phyloP scores from a whole-genome alignment of 2,888 invertebrate species.

The Ceraclea dissimilis region DNA sequence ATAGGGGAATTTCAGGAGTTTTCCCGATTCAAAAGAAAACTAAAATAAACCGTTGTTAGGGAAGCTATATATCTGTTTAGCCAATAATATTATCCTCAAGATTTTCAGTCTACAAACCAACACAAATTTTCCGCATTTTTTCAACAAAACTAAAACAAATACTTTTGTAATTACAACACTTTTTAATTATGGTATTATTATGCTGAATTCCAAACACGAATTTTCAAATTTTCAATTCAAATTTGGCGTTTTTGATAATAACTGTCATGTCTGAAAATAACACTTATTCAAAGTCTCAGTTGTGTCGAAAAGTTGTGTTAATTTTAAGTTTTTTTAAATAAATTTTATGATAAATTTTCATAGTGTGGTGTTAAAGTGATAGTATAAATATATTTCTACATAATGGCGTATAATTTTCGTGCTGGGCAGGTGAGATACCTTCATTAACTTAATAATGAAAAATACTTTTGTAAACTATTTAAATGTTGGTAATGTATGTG shows the following conservation, averaged over 20 bases:
- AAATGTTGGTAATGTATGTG: too few relatives aligned
- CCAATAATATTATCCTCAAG: slow-evolving; percentile 8
- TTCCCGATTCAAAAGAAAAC: slow-evolving; percentile 1
- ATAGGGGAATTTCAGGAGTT: slow-evolving; percentile 2
- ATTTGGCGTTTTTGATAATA: not conserved
- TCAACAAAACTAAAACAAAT: too few relatives aligned
- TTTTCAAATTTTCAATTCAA: not conserved
- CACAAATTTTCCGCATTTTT: too few relatives aligned
- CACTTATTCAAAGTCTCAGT: too few relatives aligned
- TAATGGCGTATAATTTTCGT: slow-evolving; percentile 35
- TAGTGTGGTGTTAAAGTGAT: too few relatives aligned
- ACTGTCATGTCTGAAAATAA: not conserved
- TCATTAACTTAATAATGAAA: too few relatives aligned
- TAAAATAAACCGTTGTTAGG: slow-evolving; percentile 5
- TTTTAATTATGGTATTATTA: too few relatives aligned
- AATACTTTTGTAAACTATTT: too few relatives aligned
- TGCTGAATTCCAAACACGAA: too few relatives aligned
- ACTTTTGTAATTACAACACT: too few relatives aligned
- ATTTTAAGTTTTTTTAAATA: not conserved
- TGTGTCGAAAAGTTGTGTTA: too few relatives aligned
- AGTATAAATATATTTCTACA: not conserved
- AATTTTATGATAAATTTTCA: not conserved
- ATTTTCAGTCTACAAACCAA: not conserved
- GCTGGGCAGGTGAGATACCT: slow-evolving; percentile 35
- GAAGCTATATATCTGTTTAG: slow-evolving; percentile 9